Percentiles rank a stretch among this genome's conserved stretches.
These are phyloP conservation scores for Lepidurus packardi DNA, from an alignment of 1,140 invertebrate genomes.

Conservation along the genomic window DNA sequence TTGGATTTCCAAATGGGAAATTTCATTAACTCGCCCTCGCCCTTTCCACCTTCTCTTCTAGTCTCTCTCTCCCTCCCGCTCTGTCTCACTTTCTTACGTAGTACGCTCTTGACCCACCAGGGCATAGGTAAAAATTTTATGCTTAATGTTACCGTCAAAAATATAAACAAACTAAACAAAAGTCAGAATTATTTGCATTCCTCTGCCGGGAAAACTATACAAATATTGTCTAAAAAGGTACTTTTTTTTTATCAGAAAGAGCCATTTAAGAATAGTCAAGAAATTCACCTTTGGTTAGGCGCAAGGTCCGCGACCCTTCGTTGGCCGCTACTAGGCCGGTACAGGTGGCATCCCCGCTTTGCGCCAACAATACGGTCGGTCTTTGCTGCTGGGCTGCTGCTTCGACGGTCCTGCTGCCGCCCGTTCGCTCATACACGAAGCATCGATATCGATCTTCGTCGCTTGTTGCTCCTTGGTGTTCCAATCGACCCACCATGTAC, in stretches of 20 bases:
- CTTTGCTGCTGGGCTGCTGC: constrained; percentile 41
- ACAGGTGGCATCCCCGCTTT: constrained; percentile 82
- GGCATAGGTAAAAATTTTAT: background rate
- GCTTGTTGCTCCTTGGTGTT: constrained; percentile 73
- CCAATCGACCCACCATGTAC: constrained; percentile 72
- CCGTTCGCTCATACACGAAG: constrained; percentile 77
- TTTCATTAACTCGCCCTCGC: constrained; percentile 6
- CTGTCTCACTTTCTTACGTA: background rate
- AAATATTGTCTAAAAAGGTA: no score
- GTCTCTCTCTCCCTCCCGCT: background rate
- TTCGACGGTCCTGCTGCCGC: constrained; percentile 42
- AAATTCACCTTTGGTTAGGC: constrained; percentile 58
- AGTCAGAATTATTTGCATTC: background rate
- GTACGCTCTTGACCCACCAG: background rate
- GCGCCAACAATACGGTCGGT: constrained; percentile 66
- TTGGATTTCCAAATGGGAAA: constrained; percentile 19
- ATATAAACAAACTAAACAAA: background rate
- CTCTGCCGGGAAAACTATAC: background rate
- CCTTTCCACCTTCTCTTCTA: background rate
- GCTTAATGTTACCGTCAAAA: constrained; percentile 7
- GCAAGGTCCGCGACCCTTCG: constrained; percentile 69
- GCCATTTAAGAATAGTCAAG: background rate
- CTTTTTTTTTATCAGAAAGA: background rate
- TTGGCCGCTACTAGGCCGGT: constrained; percentile 74
- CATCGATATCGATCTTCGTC: constrained; percentile 87